phyloP scores from a whole-genome alignment of 1,140 invertebrate genomes.

The Hylaeus anthracinus region DNA sequence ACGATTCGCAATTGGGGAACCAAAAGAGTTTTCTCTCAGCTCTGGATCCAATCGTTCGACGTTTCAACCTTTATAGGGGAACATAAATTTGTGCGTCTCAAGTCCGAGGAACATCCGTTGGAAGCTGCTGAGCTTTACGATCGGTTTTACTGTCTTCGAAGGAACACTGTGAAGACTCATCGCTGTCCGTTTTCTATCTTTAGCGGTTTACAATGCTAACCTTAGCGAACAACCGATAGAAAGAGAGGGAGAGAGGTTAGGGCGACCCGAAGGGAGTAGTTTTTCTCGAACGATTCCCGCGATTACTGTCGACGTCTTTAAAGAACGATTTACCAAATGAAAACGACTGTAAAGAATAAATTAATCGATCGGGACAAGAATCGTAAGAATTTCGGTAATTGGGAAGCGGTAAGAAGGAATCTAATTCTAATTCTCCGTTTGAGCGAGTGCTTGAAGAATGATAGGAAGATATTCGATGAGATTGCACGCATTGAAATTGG shows the following conservation, averaged over 20 bases:
- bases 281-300: not conserved
- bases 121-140: not conserved
- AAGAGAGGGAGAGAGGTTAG: not conserved
- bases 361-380: not conserved
- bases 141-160: not conserved
- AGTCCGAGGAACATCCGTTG: not conserved
- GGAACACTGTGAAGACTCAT: not conserved
- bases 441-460: not conserved
- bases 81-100: slow-evolving; percentile 6
- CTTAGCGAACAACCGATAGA: not conserved
- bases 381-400: not conserved
- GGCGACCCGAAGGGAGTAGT: not conserved
- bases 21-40: not conserved
- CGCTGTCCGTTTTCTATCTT: not conserved
- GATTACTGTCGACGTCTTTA: not conserved
- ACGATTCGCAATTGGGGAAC: too few relatives aligned
- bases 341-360: too few relatives aligned
- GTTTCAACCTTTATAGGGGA: not conserved
- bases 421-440: not conserved
- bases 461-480: not conserved
- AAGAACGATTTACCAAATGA: not conserved
- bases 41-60: too few relatives aligned
- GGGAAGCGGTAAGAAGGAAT: not conserved
- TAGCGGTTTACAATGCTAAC: not conserved
- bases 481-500: slow-evolving; percentile 15